Base-by-base conservation (phyloP, 1,140 invertebrate species). In the Anastrepha obliqua region DNA sequence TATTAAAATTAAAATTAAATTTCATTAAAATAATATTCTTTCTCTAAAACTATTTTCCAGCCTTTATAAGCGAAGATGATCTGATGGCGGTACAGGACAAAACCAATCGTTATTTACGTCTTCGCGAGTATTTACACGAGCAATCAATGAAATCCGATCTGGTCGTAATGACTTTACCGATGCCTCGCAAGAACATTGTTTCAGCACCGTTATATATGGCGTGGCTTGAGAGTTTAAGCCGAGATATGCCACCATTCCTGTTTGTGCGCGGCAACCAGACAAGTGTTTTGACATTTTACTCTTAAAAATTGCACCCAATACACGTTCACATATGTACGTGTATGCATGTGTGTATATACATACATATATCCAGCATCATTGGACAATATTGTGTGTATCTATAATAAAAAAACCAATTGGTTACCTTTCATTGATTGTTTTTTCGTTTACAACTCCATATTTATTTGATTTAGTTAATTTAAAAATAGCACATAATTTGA, bases 251-350 rank as follows among this genome's bases (percentile, higher is more conserved):
- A 88, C 97, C 98, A 17, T 97, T 98, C 93, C 94, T 99, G 87
- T 95, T 99, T 70, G 96, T 99, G 78, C 95, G 98, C 90, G 98
- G 98, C 88, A 99, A 99, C 94, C 98, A 99, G 93, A 97, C 96
- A 9, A 98, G 98, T 89, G 98, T 99, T 59, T 95, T 99, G 87
- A 99, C 98, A 64, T 99, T 98, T 95, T 99, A 99, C 94, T 99
- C 98, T 64, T 99, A 96, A 95, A 88, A 81, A 81, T 55, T 7
- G 47, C 51, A 55, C 51, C 0, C 51, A 55, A 67, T 67, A 39
- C 2, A 67, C 20, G 60, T 67, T 0, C 47, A 55, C 17, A 58
- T 55, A 62, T 55, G 47, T 78, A 51, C n/a, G 70, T 20, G n/a
- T 20, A 8, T 17, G 39, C 15, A 44, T 44, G 4, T 67, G 9